A percentile compares a stretch with the other conserved stretches of the same genome.
phyloP scores from a whole-genome alignment of 1,140 invertebrate genomes.

The Apis dorsata region DNA sequence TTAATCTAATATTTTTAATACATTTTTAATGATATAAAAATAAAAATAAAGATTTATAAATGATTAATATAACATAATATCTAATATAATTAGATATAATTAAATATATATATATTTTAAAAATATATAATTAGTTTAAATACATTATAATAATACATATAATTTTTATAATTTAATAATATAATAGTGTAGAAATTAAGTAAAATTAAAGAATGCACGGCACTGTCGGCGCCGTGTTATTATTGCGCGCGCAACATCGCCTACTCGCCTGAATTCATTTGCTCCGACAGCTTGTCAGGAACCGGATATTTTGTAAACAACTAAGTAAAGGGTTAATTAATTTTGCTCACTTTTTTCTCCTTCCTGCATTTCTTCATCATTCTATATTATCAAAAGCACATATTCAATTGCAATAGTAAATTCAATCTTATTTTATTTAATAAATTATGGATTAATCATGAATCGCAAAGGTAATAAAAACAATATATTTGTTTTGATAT shows the following conservation, averaged over 20 bases:
- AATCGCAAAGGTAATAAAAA: not conserved
- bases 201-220: conserved; percentile 21
- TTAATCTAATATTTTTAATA: not conserved
- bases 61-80: not conserved
- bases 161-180: not conserved
- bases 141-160: not conserved
- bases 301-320: conserved; percentile 72
- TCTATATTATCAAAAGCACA: not conserved
- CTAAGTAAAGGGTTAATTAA: conserved; percentile 68
- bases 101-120: no score
- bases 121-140: not conserved
- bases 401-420: not conserved
- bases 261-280: conserved; percentile 40
- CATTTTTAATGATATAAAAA: not conserved
- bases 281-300: conserved; percentile 43
- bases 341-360: conserved; percentile 61
- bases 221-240: conserved; percentile 53
- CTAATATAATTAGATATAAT: not conserved
- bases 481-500: not conserved
- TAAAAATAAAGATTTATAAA: not conserved
- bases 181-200: not conserved
- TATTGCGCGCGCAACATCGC: conserved; percentile 67
- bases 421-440: not conserved
- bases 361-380: conserved; percentile 42
- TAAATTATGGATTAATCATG: not conserved